Evolutionary conservation across 2,888 invertebrate species (phyloP), one percentile per base, ranked within the genome.

Genomic region (Cheilosia soror): DNA sequence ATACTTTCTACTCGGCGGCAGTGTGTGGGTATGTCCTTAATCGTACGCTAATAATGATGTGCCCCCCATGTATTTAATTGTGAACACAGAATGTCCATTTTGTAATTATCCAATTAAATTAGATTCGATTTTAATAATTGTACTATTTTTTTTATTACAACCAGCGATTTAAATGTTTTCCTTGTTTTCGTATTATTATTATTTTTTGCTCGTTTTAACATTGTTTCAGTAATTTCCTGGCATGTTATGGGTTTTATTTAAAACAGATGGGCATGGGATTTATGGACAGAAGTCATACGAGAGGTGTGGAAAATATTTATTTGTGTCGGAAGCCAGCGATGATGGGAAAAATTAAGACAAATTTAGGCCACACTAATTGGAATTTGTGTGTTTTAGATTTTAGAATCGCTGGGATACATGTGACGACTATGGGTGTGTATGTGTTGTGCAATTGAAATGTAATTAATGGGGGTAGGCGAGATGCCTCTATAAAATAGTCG

Each of bases 41-140:
- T 60, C 49, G 47, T 58, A 5, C 33, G 57, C 31, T 31, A 31
- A 49, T 57, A 47, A 60, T 72, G 60, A 72, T 75, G 63, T 37
- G 37, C 37, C 4, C 29, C 29, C 29, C 33, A 65, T 49, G 65
- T 33, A 47, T 55, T 55, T 15, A 47, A 47, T 20, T 40, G 37
- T 40, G 31, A 40, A 60, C 47, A 57, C 27, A 47, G 65, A 42
- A 40, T 60, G 47, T 57, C 53, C 53, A 66, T 65, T 76, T 71
- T 58, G 44, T 71, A 76, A 65, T 65, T 47, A 65, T 65, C 60
- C 71, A 60, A 82, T 82, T 60, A 66, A 77, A 77, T 81, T 82
- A 58, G 77, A 82, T 31, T 76, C 47, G 60, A 72, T 60, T 77
- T 71, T 65, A 71, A 65, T 66, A 40, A 65, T 33, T 63, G 20